Evolutionary conservation across 2,888 invertebrate genomes (phyloP).

Genomic region (Ypsolopha scabrella): DNA sequence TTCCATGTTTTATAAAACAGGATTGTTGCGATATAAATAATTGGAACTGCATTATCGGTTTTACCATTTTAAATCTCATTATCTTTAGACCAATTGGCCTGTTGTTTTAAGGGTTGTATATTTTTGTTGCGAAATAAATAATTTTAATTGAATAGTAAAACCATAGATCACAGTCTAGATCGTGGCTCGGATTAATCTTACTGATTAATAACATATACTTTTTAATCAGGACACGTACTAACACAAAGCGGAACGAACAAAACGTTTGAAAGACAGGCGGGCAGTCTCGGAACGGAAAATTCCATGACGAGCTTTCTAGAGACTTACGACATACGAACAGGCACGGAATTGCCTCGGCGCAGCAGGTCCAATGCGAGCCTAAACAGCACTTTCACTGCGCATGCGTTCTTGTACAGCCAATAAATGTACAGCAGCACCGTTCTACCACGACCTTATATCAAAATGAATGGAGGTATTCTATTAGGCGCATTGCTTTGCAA

Average conservation of each 20-base stretch:
- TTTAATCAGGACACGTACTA: too few relatives aligned
- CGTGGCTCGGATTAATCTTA: too few relatives aligned
- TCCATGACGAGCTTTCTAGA: slow-evolving; percentile 53
- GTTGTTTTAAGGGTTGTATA: too few relatives aligned
- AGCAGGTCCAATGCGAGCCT: slow-evolving; percentile 14
- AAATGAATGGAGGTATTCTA: neutral
- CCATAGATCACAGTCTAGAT: too few relatives aligned
- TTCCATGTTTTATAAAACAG: too few relatives aligned
- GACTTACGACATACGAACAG: slow-evolving; percentile 35
- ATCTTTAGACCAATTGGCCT: too few relatives aligned
- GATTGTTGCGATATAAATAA: too few relatives aligned
- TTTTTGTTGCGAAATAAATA: too few relatives aligned
- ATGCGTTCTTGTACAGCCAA: slow-evolving; percentile 12
- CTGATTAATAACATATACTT: too few relatives aligned
- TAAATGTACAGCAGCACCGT: neutral
- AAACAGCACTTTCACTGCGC: slow-evolving; percentile 54
- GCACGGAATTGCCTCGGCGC: slow-evolving; percentile 15
- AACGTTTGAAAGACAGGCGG: neutral
- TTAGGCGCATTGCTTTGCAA: neutral
- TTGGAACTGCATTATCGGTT: too few relatives aligned
- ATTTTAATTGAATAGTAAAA: too few relatives aligned
- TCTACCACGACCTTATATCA: neutral
- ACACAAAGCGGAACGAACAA: neutral
- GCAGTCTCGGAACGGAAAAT: slow-evolving; percentile 32
- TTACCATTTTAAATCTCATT: too few relatives aligned